Base-by-base conservation (phyloP, 2,113 vertebrate genomes). In the Loxodonta africana region DNA sequence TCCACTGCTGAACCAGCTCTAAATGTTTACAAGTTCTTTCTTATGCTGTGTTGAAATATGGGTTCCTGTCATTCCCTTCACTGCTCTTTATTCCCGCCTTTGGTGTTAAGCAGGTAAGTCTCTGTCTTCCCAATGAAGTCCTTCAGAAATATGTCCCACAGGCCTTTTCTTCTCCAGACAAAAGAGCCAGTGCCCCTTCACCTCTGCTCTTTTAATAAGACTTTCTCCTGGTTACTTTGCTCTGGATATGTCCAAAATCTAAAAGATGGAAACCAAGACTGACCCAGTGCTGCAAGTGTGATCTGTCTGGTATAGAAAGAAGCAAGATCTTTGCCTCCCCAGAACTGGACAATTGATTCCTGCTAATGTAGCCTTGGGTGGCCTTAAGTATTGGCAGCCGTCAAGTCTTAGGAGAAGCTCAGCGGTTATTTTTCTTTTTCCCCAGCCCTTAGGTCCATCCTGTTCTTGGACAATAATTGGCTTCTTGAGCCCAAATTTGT, bases 241-340 rank as follows among this genome's bases (percentile, higher is more conserved):
- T 37, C 28, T 44, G 86, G 63, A 33, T 46, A 7, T 9, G 23
- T 60, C 94, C 62, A 48, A 44, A 48, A 25, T 41, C 21, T 4
- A 65, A 80, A 62, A 48, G 73, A 25, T 26, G 88, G 51, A 37
- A 26, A 15, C 51, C 76, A 33, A 33, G 37, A 7, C 25, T 0
- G 4, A 65, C 2, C 0, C 53, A 5, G 0, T 18, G 28, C 23
- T 85, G 41, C 1, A 8, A 15, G 23, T 2, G 7, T 83, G 48
- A 30, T n/a, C 25, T 33, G 6, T 25, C 12, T 48, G 63, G 21
- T 30, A 12, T 15, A 30, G 88, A n/a, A n/a, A 0, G 12, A 73
- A 62, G 17, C 33, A 57, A 25, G 41, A 23, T 17, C 73, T 51
- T 90, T 28, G 26, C 65, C 51, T 90, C 46, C n/a, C 23, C 0